Conservation (phyloP, 2,888 invertebrate genomes). For the Scaptomyza polygonia region DNA sequence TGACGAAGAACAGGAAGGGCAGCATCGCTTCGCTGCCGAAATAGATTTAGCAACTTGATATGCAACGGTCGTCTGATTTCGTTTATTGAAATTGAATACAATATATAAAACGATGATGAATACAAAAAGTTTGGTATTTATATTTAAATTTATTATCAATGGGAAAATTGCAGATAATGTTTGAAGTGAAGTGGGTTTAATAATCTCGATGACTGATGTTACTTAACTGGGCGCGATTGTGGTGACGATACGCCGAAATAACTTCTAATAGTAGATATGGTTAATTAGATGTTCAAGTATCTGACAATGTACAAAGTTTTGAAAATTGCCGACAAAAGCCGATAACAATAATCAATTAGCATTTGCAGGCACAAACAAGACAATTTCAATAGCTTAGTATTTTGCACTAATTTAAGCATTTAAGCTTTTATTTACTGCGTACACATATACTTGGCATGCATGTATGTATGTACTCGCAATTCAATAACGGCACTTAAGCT, state of each 20-base stretch:
- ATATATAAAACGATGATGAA: not conserved
- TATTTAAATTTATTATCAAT: too few relatives aligned
- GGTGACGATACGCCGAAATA: not conserved
- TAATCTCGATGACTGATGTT: too few relatives aligned
- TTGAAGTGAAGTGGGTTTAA: too few relatives aligned
- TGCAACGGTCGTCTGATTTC: slow-evolving; percentile 28
- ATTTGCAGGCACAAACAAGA: slow-evolving; percentile 37
- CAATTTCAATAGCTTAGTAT: slow-evolving; percentile 3
- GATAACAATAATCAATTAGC: slow-evolving; percentile 18
- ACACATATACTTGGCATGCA: slow-evolving; percentile 1
- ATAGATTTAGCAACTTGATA: not conserved
- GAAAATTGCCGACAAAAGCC: slow-evolving; percentile 27
- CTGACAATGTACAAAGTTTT: slow-evolving; percentile 10
- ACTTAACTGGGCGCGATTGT: too few relatives aligned
- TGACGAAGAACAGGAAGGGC: slow-evolving; percentile 41
- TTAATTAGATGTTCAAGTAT: not conserved
- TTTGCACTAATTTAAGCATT: slow-evolving; percentile 2
- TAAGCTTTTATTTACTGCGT: not conserved
- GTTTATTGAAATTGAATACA: slow-evolving; percentile 15
- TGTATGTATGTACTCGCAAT: slow-evolving; percentile 43
- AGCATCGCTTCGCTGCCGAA: slow-evolving; percentile 41
- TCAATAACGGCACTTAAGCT: slow-evolving; percentile 55
- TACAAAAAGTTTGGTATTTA: slow-evolving; percentile 3
- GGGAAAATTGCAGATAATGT: too few relatives aligned
- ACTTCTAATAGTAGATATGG: not conserved